These are phyloP conservation scores for Cryptophagus acutangulus DNA, from an alignment of 2,888 invertebrate species.

Conservation along the genomic window DNA sequence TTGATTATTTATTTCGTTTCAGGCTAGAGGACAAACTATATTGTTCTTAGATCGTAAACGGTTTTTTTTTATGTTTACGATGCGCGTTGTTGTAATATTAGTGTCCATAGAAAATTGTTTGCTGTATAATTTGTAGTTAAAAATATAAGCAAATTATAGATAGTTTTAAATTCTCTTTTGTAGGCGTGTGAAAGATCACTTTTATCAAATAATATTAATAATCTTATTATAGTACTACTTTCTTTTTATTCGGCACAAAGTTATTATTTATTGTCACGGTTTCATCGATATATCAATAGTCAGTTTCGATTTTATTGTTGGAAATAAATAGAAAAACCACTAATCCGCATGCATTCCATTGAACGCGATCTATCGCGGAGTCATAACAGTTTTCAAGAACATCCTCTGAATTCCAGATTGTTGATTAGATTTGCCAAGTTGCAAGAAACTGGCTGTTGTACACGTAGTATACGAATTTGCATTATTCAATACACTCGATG, in stretches of 20 bases:
- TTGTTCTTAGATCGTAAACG: too few relatives aligned
- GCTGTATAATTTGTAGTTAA: too few relatives aligned
- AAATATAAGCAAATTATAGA: too few relatives aligned
- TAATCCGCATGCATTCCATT: neutral
- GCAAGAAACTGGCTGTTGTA: slow-evolving; percentile 7
- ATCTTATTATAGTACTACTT: slow-evolving; percentile 19
- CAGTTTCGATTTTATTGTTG: slow-evolving; percentile 1
- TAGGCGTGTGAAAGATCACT: neutral
- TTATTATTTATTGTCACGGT: slow-evolving; percentile 13
- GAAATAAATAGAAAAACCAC: neutral
- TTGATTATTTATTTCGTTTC: too few relatives aligned
- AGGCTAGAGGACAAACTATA: too few relatives aligned
- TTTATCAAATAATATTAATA: slow-evolving; percentile 4
- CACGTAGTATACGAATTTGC: slow-evolving; percentile 26
- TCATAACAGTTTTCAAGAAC: slow-evolving; percentile 21
- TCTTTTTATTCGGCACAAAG: slow-evolving; percentile 17
- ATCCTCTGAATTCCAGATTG: slow-evolving; percentile 22
- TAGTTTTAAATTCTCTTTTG: too few relatives aligned
- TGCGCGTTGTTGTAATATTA: too few relatives aligned
- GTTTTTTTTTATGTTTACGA: too few relatives aligned
- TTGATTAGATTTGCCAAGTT: slow-evolving; percentile 19
- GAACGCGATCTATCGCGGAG: slow-evolving; percentile 13
- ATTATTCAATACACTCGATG: slow-evolving; percentile 28
- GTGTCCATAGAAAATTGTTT: too few relatives aligned
- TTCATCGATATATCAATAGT: neutral